Evolutionary conservation across 2,113 vertebrate genomes (phyloP).

Genomic region (Tychaedon coryphoeus): DNA sequence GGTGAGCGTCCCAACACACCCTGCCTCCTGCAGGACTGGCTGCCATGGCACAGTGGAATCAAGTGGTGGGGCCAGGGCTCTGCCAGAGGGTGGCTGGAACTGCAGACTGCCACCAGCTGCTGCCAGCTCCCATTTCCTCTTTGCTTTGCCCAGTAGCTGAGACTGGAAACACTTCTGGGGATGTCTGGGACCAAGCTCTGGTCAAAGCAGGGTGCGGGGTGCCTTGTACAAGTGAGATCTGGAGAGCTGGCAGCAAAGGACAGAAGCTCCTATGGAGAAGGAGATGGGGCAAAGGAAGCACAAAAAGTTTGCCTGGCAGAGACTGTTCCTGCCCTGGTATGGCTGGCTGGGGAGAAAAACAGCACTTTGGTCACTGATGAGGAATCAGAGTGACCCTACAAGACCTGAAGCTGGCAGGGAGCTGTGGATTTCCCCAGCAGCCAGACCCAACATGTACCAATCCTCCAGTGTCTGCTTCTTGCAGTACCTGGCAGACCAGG

Average conservation of each 20-base stretch:
- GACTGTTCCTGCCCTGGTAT: neutral
- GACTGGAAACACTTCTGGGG: neutral
- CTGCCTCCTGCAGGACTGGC: neutral
- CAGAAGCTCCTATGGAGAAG: neutral
- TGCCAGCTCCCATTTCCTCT: neutral
- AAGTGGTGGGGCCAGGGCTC: neutral
- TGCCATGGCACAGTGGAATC: fast-evolving
- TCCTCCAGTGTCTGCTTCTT: neutral
- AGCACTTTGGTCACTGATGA: neutral
- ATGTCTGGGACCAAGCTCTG: neutral
- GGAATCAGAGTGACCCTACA: neutral
- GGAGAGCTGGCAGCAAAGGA: neutral
- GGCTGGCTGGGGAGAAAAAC: neutral
- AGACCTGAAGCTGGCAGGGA: neutral
- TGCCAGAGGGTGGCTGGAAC: neutral
- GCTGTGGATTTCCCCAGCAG: neutral
- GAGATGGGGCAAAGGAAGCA: neutral
- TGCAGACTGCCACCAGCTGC: neutral
- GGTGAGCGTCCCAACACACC: neutral
- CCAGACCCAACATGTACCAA: neutral
- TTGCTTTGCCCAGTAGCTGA: neutral
- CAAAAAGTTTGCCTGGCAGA: neutral
- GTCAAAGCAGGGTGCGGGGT: neutral
- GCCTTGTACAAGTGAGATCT: neutral
- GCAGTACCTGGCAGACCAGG: neutral